These are phyloP conservation scores for Pelagia noctiluca DNA, from an alignment of 30 jellyfish, hydroid and myxozoan genomes.

Conservation along the genomic window DNA sequence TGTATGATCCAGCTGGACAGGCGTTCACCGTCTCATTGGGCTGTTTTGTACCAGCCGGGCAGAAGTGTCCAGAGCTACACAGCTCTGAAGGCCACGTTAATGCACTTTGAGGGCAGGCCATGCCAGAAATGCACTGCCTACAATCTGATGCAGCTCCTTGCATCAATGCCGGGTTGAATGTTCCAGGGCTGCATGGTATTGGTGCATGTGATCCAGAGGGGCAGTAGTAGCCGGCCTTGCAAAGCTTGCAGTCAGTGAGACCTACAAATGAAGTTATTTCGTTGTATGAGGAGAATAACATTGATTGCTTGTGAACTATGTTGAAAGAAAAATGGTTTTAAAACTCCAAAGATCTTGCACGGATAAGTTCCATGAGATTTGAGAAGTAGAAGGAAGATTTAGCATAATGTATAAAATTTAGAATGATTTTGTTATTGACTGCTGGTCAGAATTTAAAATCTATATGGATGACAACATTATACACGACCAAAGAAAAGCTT, in stretches of 20 bases:
- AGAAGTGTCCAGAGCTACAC: slow-evolving; percentile 96
- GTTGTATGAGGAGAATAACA: not conserved
- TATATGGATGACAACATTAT: no score
- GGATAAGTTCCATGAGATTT: no score
- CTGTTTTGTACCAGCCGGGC: slow-evolving; percentile 93
- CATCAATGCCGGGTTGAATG: slow-evolving; percentile 82
- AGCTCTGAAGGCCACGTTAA: slow-evolving; percentile 83
- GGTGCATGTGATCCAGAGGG: slow-evolving; percentile 86
- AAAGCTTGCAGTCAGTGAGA: slow-evolving; percentile 79
- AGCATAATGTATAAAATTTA: no score
- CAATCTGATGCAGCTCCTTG: slow-evolving; percentile 77
- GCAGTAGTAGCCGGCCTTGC: slow-evolving; percentile 94
- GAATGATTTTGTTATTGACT: no score
- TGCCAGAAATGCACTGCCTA: slow-evolving; percentile 94
- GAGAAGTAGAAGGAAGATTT: no score
- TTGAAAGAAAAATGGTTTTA: no score
- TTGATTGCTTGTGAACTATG: no score
- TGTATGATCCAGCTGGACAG: slow-evolving; percentile 98
- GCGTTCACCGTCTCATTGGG: slow-evolving; percentile 92
- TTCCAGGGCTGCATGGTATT: slow-evolving; percentile 88
- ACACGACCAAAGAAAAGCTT: no score
- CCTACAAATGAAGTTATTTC: slow-evolving; percentile 43
- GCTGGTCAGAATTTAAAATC: no score
- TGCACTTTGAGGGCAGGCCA: slow-evolving; percentile 97
- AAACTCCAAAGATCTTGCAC: no score